A percentile compares a stretch with the other conserved stretches of the same genome.
Evolutionary conservation across 2,797 vertebrate species (phyloP).

Genomic region (Bovichtus variegatus): DNA sequence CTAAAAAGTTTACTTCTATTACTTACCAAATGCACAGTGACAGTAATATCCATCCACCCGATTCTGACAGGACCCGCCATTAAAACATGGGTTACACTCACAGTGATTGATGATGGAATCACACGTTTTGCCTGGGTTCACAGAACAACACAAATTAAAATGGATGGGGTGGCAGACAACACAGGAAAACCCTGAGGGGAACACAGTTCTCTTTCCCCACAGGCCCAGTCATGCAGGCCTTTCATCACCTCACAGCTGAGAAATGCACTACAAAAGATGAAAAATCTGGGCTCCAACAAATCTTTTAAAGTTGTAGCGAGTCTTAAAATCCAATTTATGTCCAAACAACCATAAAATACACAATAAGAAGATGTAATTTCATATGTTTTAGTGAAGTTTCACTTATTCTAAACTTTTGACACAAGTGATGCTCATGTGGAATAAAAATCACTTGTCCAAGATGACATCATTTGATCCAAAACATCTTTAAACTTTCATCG

Average conservation of each 20-base stretch:
- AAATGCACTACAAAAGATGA: conserved; percentile 54
- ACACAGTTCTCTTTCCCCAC: conserved; percentile 52
- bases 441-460: conserved; percentile 25
- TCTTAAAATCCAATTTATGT: conserved; percentile 5
- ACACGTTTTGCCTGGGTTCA: conserved; percentile 92
- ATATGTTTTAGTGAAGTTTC: conserved; percentile 32
- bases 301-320: conserved; percentile 9
- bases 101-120: conserved; percentile 98
- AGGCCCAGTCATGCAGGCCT: conserved; percentile 58
- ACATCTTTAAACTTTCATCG: conserved; percentile 67
- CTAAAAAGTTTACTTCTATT: conserved; percentile 58
- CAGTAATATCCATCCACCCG: conserved; percentile 95
- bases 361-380: conserved; percentile 19
- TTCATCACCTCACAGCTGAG: conserved; percentile 67
- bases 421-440: conserved; percentile 37
- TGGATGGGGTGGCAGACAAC: conserved; percentile 80
- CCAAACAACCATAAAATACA: conserved; percentile 8
- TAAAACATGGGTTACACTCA: conserved; percentile 99
- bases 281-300: conserved; percentile 59
- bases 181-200: conserved; percentile 48
- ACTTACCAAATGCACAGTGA: conserved; percentile 98
- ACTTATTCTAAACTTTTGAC: conserved; percentile 9
- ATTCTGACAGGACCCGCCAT: conserved; percentile 98
- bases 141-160: conserved; percentile 88
- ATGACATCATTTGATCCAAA: conserved; percentile 64